Percentiles rank a stretch among this genome's conserved stretches.
phyloP scores from a whole-genome alignment of 2,797 vertebrate species.

The Delichon dasypus region DNA sequence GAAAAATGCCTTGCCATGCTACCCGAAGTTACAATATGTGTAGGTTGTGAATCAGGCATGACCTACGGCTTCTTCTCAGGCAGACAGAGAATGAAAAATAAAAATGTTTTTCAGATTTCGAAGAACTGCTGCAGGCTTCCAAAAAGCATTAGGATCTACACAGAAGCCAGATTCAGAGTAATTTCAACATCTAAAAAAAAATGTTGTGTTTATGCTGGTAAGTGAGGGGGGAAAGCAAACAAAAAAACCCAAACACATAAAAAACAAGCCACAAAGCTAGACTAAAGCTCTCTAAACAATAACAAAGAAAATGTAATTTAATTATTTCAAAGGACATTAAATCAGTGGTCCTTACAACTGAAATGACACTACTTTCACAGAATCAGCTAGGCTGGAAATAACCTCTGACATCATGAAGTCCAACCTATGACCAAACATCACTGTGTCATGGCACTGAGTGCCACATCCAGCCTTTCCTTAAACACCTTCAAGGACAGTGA shows the following conservation, averaged over 20 bases:
- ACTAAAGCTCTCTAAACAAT: not conserved
- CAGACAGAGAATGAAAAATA: not conserved
- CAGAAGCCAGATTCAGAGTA: not conserved
- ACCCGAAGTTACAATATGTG: not conserved
- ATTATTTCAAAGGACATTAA: not conserved
- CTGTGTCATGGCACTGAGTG: fast-evolving
- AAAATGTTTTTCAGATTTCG: not conserved
- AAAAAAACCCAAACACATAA: not conserved
- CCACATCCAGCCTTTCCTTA: not conserved
- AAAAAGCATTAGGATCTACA: not conserved
- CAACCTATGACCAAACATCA: not conserved
- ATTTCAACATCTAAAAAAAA: not conserved
- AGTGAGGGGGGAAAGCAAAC: not conserved
- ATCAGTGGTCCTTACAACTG: not conserved
- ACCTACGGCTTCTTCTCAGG: not conserved
- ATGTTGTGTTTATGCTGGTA: not conserved
- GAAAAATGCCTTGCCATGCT: not conserved
- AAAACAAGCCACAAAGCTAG: not conserved
- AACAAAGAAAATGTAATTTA: not conserved
- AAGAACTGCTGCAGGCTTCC: not conserved
- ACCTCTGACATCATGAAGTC: not conserved
- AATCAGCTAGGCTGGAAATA: not conserved
- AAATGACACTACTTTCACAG: not conserved
- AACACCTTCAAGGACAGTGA: not conserved
- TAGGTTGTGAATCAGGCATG: not conserved